Evolutionary conservation across 2,888 invertebrate species (phyloP).

Genomic region (Rhorus exstirpatorius): DNA sequence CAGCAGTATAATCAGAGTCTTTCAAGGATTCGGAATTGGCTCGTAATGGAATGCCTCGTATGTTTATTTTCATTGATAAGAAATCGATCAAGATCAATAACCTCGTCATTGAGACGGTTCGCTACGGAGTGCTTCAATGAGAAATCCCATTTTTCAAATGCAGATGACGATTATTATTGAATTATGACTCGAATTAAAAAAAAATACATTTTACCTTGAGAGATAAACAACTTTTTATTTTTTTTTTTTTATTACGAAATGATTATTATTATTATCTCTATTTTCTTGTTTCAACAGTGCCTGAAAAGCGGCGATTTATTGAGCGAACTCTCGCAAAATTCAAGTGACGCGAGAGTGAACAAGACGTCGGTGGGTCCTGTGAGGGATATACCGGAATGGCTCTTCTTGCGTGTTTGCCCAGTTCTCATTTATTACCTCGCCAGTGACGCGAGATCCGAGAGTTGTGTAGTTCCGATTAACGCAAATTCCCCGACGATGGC

Average conservation of each 20-base stretch:
- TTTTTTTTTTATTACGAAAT: conserved; percentile 6
- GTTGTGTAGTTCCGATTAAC: conserved; percentile 86
- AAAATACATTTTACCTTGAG: too few relatives aligned
- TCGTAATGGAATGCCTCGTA: conserved; percentile 7
- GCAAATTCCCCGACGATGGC: conserved; percentile 63
- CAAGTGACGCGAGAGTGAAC: conserved; percentile 72
- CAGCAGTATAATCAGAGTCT: neutral
- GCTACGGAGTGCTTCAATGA: conserved; percentile 4
- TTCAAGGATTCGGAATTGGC: neutral
- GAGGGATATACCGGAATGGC: conserved; percentile 80
- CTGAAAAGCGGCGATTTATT: conserved; percentile 82
- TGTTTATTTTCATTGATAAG: conserved; percentile 35
- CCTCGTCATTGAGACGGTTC: conserved; percentile 42
- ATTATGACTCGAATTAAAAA: too few relatives aligned
- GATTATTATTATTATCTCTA: neutral
- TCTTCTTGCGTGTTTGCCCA: conserved; percentile 89
- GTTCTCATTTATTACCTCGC: conserved; percentile 90
- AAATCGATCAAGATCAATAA: conserved; percentile 48
- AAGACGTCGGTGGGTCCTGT: conserved; percentile 54
- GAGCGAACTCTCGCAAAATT: conserved; percentile 78
- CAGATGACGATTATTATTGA: too few relatives aligned
- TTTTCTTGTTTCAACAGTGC: conserved; percentile 79
- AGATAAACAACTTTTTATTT: conserved; percentile 5
- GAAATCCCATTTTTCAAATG: conserved; percentile 30
- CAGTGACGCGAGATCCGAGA: conserved; percentile 87